Evolutionary conservation across 2,888 invertebrate genomes (phyloP).

Genomic region (Pegoplata infirma): DNA sequence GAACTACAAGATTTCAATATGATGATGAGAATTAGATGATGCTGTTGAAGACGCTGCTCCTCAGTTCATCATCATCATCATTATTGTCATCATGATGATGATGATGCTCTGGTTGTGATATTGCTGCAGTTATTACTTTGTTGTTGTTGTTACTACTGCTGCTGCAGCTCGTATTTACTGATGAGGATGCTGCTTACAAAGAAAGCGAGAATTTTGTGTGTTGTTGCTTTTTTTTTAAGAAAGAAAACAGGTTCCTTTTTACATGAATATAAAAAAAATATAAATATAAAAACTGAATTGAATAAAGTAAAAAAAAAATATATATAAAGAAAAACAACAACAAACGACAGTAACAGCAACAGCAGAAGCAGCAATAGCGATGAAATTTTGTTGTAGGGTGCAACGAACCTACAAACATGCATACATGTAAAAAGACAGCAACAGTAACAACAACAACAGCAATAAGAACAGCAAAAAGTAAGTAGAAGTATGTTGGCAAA

Average conservation of each 20-base stretch:
- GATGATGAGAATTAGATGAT: constrained; percentile 2
- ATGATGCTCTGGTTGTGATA: constrained; percentile 38
- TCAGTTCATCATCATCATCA: no score
- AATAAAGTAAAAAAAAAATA: constrained; percentile 27
- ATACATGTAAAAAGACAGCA: constrained; percentile 25
- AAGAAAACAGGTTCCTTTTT: constrained; percentile 60
- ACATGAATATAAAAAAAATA: constrained; percentile 39
- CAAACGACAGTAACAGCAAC: constrained; percentile 45
- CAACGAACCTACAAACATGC: constrained; percentile 60
- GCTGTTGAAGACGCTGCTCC: constrained; percentile 1
- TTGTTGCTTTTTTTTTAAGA: constrained; percentile 22
- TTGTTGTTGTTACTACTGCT: constrained; percentile 12
- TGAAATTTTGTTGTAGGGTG: constrained; percentile 60
- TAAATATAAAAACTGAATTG: constrained; percentile 10
- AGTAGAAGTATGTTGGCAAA: constrained; percentile 50
- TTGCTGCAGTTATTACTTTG: constrained; percentile 11
- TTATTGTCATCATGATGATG: constrained; percentile 4
- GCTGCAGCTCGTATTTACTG: constrained; percentile 17
- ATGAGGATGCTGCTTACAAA: constrained; percentile 51
- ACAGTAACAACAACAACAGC: constrained; percentile 17
- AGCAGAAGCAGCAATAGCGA: constrained; percentile 19
- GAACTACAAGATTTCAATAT: constrained; percentile 55
- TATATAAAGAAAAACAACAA: constrained; percentile 10
- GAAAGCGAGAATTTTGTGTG: constrained; percentile 54
- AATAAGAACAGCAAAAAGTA: constrained; percentile 10